Evolutionary conservation across 2,888 invertebrate species (phyloP), one percentile per base, ranked within the genome.

Genomic region (Lissocephala sabroskyi): DNA sequence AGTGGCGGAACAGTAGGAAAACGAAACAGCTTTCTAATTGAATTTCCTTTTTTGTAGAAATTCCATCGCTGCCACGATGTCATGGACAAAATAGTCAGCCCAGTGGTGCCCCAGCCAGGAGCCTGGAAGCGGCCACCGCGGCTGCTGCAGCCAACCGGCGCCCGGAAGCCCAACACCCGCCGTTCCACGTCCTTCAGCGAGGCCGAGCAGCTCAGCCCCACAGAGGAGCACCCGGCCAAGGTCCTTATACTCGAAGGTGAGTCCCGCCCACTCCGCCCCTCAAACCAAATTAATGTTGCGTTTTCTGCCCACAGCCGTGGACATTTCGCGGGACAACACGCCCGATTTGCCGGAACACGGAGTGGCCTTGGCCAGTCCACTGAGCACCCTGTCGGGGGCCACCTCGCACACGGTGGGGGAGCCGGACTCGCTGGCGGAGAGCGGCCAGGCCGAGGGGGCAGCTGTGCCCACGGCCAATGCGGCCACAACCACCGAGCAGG

Each of bases 41-140:
- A 30, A 33, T 42, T 35, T 49, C 42, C 1, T n/a, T n/a, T 40
- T 18, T 32, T 16, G n/a, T 39, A 81, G 81, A 82, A 81, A 71
- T 81, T 90, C 58, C 87, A 92, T 41, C 89, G 92, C 43, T 30
- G 30, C 13, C 86, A 91, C 82, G 92, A 92, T 71, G 87, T 88
- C 0, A 89, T 93, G 85, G 95, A 95, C 82, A 95, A 94, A 85
- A 96, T 96, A 64, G 96, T 96, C 10, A 95, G 95, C 79, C 96
- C 95, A 0, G 96, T 95, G 28, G 92, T 95, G 50, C 95, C 94
- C 6, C 95, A 95, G 81, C 95, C 95, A 0, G 94, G 94, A 2
- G 91, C 92, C 0, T 93, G 93, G 93, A 93, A 92, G 84, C 86
- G 90, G 18, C 85, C 86, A 4, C 82, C 81, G 57, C 85, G 84